Evolutionary conservation across 2,888 invertebrate species (phyloP), one percentile per base, ranked within the genome.

Genomic region (Geophilus truncorum): DNA sequence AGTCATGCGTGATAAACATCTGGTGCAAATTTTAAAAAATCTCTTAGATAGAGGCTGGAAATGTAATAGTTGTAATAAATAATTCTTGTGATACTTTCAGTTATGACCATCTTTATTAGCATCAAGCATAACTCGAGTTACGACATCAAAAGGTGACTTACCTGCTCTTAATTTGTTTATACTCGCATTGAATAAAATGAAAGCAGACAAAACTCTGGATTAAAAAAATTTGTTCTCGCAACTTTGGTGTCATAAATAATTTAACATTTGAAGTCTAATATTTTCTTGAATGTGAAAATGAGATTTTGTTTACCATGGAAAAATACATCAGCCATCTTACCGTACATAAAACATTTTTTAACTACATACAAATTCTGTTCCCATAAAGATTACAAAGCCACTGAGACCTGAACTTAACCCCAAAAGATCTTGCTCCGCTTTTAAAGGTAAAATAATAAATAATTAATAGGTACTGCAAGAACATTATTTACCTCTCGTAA

Each of bases 1-100:
- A 70, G 70, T 70, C 70, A 70, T 15, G 70, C 70, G 70, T 70
- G 70, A 70, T 70, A 70, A 70, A 70, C 28, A 28, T 70, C 70
- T 25, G 25, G n/a, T 70, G 6, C 15, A 70, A 70, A 70, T 70
- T 70, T 15, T 2, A 70, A 70, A 70, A 4, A 1, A 18, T 21
- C n/a, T 51, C 51, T 18, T n/a, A 32, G 9, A 32, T 32, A 32
- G 32, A 32, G 9, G 32, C 32, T 32, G 18, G 51, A 51, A 51
- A 51, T 5, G 18, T 51, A 51, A 51, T 51, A 51, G 2, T 18
- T 18, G 2, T 51, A 21, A 51, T 51, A 51, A 51, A 18, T 18
- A 18, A 21, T 18, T 51, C 45, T 51, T n/a, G n/a, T 51, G 51
- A 6, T 15, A 51, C 51, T 7, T 40, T 40, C n/a, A n/a, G n/a